Percentiles rank a stretch among this genome's conserved stretches.
Conservation (phyloP, 1,140 invertebrate genomes). For the Drosophila tsacasi region DNA sequence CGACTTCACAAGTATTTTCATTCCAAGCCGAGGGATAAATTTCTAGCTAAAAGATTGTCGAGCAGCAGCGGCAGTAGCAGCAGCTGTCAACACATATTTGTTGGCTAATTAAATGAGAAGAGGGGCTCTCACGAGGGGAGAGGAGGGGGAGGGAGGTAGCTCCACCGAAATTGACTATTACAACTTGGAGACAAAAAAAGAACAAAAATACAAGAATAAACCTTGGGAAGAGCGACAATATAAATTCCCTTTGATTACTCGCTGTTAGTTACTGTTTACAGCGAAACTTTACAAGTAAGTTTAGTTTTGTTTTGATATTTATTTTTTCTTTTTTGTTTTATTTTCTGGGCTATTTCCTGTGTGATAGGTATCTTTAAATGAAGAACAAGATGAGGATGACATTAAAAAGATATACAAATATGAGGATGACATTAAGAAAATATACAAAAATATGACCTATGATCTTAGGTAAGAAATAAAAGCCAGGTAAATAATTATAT, state of each 20-base stretch:
- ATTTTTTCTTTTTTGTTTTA: background rate
- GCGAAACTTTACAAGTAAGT: constrained; percentile 23
- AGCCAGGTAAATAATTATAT: background rate
- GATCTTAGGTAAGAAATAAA: background rate
- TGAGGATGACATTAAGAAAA: too few relatives aligned
- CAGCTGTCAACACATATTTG: constrained; percentile 56
- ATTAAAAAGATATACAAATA: background rate
- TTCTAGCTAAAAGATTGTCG: constrained; percentile 71
- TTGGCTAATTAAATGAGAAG: constrained; percentile 42
- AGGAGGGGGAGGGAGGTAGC: constrained; percentile 1
- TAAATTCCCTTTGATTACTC: constrained; percentile 36
- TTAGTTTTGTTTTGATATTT: background rate
- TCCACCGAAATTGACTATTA: constrained; percentile 42
- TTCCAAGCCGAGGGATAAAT: constrained; percentile 49
- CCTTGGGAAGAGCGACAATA: constrained; percentile 30
- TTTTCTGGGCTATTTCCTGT: constrained; percentile 22
- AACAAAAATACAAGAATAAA: background rate
- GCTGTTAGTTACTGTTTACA: constrained; percentile 31
- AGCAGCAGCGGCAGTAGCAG: constrained; percentile 47
- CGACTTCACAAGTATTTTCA: constrained; percentile 48
- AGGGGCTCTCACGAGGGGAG: too few relatives aligned
- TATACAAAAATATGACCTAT: too few relatives aligned
- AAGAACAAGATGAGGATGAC: background rate
- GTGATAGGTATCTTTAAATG: constrained; percentile 7
- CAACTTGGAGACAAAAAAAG: constrained; percentile 8